Percentiles rank a stretch among this genome's conserved stretches.
Conservation (phyloP, 2,113 vertebrate genomes). For the Boleophthalmus pectinirostris region DNA sequence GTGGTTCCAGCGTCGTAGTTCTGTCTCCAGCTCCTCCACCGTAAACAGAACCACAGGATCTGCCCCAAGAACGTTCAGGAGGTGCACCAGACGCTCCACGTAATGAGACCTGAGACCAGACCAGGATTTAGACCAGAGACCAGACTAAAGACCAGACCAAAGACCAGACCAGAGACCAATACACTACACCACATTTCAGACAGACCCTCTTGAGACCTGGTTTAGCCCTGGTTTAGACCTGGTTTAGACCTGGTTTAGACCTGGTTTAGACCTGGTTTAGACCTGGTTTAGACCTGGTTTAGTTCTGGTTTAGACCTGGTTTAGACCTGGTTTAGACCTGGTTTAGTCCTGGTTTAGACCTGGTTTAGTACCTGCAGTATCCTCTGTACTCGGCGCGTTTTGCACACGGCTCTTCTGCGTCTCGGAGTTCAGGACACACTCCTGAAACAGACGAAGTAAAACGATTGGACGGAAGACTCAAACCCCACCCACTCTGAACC, state of each 20-base stretch:
- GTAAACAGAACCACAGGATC: conserved; percentile 70
- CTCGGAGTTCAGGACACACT: conserved; percentile 69
- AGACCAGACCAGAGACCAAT: no score
- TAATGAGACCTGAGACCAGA: conserved; percentile 67
- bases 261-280: neutral
- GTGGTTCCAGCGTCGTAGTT: conserved; percentile 68
- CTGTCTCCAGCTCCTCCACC: conserved; percentile 52
- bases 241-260: no score
- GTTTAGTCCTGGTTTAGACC: conserved; percentile 10
- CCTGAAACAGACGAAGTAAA: conserved; percentile 34
- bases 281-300: conserved; percentile 39
- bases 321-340: neutral
- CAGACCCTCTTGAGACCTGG: no score
- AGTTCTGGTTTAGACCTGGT: neutral
- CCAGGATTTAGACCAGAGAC: neutral
- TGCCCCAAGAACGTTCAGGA: conserved; percentile 61
- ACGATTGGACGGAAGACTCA: neutral
- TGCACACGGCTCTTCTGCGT: conserved; percentile 71
- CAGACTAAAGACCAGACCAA: no score
- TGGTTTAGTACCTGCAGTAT: conserved; percentile 66
- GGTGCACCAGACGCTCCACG: conserved; percentile 75
- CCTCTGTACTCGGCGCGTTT: conserved; percentile 42
- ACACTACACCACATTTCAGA: no score
- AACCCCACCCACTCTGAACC: no score
- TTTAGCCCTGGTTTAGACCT: no score